A percentile compares a stretch with the other conserved stretches of the same genome.
These are phyloP conservation scores for Nannospalax galili DNA, from an alignment of 2,113 vertebrate species.

Conservation along the genomic window DNA sequence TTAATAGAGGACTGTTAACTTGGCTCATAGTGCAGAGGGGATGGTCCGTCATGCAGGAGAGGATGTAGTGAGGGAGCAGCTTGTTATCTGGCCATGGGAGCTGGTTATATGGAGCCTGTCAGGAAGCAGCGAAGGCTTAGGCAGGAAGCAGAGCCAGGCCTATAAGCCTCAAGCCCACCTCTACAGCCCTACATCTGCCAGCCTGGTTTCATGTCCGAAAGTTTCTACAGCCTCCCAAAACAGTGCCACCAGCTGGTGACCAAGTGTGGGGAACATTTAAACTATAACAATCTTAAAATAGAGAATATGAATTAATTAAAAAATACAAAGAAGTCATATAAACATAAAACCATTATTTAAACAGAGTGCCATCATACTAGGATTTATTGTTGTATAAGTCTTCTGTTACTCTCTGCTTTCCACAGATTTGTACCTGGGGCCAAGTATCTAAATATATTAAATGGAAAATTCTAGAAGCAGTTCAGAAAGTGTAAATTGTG, in stretches of 20 bases:
- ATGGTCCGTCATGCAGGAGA: no score
- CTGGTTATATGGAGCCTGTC: not conserved
- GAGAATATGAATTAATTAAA: conserved; percentile 22
- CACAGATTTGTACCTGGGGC: not conserved
- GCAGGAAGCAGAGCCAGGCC: not conserved
- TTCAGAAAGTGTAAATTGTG: not conserved
- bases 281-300: not conserved
- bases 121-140: no score
- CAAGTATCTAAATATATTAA: not conserved
- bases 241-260: not conserved
- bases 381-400: not conserved
- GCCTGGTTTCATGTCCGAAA: not conserved
- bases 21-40: not conserved
- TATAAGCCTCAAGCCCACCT: not conserved
- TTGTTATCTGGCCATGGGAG: not conserved
- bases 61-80: not conserved
- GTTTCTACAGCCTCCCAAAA: not conserved
- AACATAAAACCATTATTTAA: not conserved
- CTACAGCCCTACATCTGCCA: not conserved
- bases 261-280: not conserved
- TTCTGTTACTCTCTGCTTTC: not conserved
- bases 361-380: not conserved
- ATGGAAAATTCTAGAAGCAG: not conserved
- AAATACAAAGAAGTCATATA: not conserved
- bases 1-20: not conserved